Evolutionary conservation across 2,888 invertebrate species (phyloP), one percentile per base, ranked within the genome.

Genomic region (Lordiphosa fenestrarum): DNA sequence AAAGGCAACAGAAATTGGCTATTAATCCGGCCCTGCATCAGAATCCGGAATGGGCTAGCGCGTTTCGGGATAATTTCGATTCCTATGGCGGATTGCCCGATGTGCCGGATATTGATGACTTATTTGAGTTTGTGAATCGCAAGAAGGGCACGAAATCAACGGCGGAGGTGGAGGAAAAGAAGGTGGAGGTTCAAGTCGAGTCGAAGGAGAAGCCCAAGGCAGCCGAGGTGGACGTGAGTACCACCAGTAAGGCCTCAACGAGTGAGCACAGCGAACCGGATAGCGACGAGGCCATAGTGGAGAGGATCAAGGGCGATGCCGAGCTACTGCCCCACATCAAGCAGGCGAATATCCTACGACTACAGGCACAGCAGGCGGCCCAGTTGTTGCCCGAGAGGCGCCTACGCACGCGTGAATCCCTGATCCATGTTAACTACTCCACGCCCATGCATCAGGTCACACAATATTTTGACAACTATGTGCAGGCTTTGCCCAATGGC

Each of bases 61-160:
- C 86, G 6, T 88, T 89, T 66, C 85, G 87, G 6, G 89, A 89
- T 70, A 89, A 89, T 58, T 89, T 89, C 57, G 85, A 89, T 50
- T 66, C 82, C 4, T 89, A 85, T 49, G 89, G 88, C 5, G 69
- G 70, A 21, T 76, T 89, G 52, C 89, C 89, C 3, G 89, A 89
- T 51, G 84, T 89, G 21, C 89, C 89, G 1, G 88, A 88, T 48
- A 86, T 89, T 23, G 88, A 88, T 57, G 88, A 89, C 53, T 82
- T 88, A 3, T 87, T 88, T 56, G 88, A 88, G 21, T 88, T 87
- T 66, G 86, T 88, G 2, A 87, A 88, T 55, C 71, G 71, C 33
- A 87, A 86, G 47, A 85, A 83, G 50, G 44, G 15, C 44, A 19
- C 44, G n/a, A 15, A 13, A 13, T 33, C 33, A 15, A 15, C 33